These are phyloP conservation scores for Gastrophysa polygoni DNA, from an alignment of 2,888 invertebrate species.

Conservation along the genomic window DNA sequence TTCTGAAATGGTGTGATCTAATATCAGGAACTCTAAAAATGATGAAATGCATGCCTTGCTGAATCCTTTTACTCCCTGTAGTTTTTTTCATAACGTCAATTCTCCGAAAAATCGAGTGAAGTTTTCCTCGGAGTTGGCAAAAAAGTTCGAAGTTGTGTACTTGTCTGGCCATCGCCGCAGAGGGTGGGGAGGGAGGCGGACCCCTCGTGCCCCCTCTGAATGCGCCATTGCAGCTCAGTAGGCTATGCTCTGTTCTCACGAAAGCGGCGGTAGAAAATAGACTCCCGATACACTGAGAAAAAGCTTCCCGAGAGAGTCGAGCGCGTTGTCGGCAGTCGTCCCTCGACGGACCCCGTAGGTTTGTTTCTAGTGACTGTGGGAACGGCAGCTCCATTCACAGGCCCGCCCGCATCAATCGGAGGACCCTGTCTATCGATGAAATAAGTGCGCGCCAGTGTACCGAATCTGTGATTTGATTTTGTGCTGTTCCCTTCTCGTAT, in stretches of 20 bases:
- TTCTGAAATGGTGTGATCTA: no score
- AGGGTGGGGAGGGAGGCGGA: neutral
- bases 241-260: neutral
- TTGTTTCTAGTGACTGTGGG: conserved; percentile 8
- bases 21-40: no score
- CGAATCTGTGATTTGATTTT: conserved; percentile 3
- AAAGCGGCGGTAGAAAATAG: neutral
- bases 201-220: no score
- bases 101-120: no score
- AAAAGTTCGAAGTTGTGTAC: no score
- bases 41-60: no score
- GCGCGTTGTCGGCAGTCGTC: conserved; percentile 4
- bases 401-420: conserved; percentile 5
- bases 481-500: conserved; percentile 5
- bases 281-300: neutral
- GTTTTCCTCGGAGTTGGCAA: no score
- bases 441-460: conserved; percentile 5
- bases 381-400: conserved; percentile 7
- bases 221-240: neutral
- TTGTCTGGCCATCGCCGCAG: no score
- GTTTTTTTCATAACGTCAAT: no score
- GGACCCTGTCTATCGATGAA: conserved; percentile 7
- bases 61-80: no score
- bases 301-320: conserved; percentile 9
- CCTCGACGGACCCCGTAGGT: conserved; percentile 5